phyloP scores from a whole-genome alignment of 2,797 vertebrate species.

The Poecilia picta region DNA sequence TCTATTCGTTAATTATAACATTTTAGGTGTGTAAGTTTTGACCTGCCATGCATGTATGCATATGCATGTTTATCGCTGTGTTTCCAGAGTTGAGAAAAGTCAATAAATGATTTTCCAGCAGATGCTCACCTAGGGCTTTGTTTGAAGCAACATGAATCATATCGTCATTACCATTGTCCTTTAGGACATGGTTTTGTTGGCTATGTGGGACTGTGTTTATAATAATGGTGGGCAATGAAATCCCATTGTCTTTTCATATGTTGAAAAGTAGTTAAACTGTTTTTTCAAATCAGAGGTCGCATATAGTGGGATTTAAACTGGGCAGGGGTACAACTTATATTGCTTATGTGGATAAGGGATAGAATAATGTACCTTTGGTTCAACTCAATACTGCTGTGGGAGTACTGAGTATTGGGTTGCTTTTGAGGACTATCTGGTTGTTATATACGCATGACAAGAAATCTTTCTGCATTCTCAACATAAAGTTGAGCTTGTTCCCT shows the following conservation, averaged over 20 bases:
- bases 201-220: neutral
- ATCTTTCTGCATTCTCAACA: neutral
- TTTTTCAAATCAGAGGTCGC: neutral
- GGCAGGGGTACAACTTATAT: neutral
- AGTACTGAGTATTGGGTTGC: neutral
- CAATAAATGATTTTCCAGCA: constrained; percentile 55
- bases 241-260: constrained; percentile 4
- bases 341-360: neutral
- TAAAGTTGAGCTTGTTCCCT: neutral
- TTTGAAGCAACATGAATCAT: constrained; percentile 44
- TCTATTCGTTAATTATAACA: constrained; percentile 65
- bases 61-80: constrained; percentile 13
- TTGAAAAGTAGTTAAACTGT: neutral
- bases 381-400: neutral
- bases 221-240: constrained; percentile 15
- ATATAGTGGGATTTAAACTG: neutral
- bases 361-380: neutral
- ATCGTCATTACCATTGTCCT: constrained; percentile 25
- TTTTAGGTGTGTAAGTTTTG: constrained; percentile 52
- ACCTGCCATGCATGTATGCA: constrained; percentile 17
- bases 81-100: constrained; percentile 52
- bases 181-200: constrained; percentile 12
- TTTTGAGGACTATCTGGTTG: neutral
- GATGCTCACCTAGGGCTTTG: constrained; percentile 57
- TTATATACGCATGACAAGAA: neutral